These are phyloP conservation scores for Eospalax fontanierii DNA, from an alignment of 2,797 vertebrate species.

Conservation along the genomic window DNA sequence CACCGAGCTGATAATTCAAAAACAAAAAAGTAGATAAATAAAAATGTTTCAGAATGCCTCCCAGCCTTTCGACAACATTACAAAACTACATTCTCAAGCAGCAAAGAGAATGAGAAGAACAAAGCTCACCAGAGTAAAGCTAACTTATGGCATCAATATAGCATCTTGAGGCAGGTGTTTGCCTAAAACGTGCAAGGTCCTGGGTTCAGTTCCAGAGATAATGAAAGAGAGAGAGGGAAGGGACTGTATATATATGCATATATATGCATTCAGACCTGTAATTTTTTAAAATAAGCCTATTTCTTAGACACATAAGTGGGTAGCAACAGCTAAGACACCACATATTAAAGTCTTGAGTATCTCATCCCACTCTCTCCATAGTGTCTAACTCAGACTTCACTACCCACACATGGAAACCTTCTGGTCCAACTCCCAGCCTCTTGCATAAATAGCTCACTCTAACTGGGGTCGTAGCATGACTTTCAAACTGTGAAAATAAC, in stretches of 20 bases:
- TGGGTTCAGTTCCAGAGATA: background rate
- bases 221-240: too few relatives aligned
- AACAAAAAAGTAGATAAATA: background rate
- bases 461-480: background rate
- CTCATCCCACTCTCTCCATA: conserved; percentile 23
- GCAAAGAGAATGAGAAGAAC: conserved; percentile 2
- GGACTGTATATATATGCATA: too few relatives aligned
- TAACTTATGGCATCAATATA: background rate
- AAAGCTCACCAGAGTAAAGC: background rate
- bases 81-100: background rate
- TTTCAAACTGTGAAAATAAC: background rate
- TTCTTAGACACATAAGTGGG: conserved; percentile 58
- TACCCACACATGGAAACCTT: conserved; percentile 42
- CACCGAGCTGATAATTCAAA: background rate
- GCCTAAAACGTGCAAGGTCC: background rate
- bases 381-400: conserved; percentile 48
- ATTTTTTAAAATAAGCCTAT: conserved; percentile 44
- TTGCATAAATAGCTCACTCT: conserved; percentile 29
- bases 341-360: background rate
- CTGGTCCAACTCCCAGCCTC: background rate
- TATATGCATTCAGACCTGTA: conserved; percentile 50
- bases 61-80: background rate
- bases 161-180: background rate
- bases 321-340: conserved; percentile 52
- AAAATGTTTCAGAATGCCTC: background rate